Evolutionary conservation across 2,888 invertebrate species (phyloP), one percentile per base, ranked within the genome.

Genomic region (Heteromyza rotundicornis): DNA sequence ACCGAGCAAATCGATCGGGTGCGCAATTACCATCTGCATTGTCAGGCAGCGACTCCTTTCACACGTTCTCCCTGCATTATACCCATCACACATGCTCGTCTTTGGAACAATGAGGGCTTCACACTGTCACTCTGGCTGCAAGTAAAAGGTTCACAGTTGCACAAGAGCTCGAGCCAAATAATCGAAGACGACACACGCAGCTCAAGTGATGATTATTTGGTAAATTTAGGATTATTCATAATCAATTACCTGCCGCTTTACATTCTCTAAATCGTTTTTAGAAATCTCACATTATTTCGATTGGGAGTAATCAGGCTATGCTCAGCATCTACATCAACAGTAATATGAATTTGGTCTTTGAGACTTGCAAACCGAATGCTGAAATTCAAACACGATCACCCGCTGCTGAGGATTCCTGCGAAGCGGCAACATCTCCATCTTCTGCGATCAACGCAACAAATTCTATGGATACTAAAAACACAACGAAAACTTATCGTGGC

Each of bases 91-190:
- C 73, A 79, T 63, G 70, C 77, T 0, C 76, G 76, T 2, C 63
- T 83, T 3, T 84, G 82, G 81, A 73, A 73, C 8, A 73, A 69
- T 19, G 76, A 80, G 1, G 84, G 83, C 0, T 69, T 82, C 22
- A 82, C 81, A 0, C 52, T 82, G 3, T 80, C 84, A 0, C 61
- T 81, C 0, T 83, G 83, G 83, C 66, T 82, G 57, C 77, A 82
- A 63, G 59, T 81, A 2, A 79, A 80, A 57, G 71, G 71, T 17
- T 72, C 72, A 36, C 72, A 72, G 32, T 64, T 65, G 32, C 76
- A 76, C 50, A 78, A 78, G 59, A 75, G 75, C 57, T 70, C 68
- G 19, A 73, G 73, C 19, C 77, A 78, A 35, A 59, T 77, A 2
- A 73, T 72, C 7, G 81, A 81, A 1, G 82, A 82, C 23, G 82